Percentiles rank a stretch among this genome's conserved stretches.
Conservation (phyloP, 1,140 invertebrate genomes). For the Chlorops oryzae region DNA sequence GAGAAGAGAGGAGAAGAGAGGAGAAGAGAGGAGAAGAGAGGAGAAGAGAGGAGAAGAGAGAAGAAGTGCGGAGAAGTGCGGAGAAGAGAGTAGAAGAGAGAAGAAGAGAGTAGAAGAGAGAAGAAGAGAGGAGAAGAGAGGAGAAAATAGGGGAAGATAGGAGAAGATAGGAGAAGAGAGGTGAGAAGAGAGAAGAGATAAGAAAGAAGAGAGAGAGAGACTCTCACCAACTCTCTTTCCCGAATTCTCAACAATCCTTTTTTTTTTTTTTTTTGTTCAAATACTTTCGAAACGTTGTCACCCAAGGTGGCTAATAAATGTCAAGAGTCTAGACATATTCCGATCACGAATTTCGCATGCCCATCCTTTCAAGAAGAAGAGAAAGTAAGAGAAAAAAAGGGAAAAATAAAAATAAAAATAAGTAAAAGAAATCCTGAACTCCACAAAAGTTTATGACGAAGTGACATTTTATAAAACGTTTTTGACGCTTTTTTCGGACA, state of each 20-base stretch:
- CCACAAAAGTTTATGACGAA: too few relatives aligned
- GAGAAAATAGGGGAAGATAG: neutral
- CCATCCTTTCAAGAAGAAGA: constrained; percentile 6
- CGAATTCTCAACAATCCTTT: neutral
- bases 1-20: neutral
- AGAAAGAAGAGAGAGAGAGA: neutral
- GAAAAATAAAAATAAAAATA: too few relatives aligned
- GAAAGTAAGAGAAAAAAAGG: neutral
- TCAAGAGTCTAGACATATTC: too few relatives aligned
- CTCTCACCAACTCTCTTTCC: neutral
- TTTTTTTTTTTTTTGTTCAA: neutral
- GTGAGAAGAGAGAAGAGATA: neutral
- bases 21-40: neutral
- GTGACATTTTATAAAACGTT: too few relatives aligned
- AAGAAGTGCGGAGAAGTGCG: neutral
- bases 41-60: neutral
- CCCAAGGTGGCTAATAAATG: constrained; percentile 11
- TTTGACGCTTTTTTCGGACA: too few relatives aligned
- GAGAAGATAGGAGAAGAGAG: neutral
- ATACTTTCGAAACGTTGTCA: constrained; percentile 10
- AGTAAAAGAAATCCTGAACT: too few relatives aligned
- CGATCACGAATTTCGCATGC: too few relatives aligned
- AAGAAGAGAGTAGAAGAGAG: neutral
- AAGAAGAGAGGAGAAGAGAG: neutral
- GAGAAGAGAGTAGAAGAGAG: neutral